phyloP scores from a whole-genome alignment of 2,888 invertebrate species.

The Leptinotarsa haldemani region DNA sequence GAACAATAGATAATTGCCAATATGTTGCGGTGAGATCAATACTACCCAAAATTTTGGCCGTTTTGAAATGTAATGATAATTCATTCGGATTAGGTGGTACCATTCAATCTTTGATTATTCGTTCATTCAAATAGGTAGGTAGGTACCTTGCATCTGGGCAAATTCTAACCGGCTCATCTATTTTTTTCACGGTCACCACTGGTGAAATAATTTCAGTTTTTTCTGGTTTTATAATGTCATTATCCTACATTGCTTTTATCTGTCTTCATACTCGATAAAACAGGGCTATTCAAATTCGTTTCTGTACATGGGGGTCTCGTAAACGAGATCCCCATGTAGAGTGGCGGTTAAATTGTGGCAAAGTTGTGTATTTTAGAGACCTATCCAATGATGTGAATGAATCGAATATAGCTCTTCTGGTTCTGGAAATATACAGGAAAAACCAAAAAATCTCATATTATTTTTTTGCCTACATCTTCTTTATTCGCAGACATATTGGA shows the following conservation, averaged over 20 bases:
- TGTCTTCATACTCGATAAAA: conserved; percentile 3
- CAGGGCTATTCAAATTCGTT: too few species aligned
- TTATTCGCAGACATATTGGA: too few species aligned
- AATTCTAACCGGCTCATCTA: neutral
- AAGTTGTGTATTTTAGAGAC: too few species aligned
- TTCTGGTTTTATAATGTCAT: conserved; percentile 8
- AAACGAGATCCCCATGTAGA: too few species aligned
- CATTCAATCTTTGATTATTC: neutral
- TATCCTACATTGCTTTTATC: conserved; percentile 1
- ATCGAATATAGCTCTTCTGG: too few species aligned
- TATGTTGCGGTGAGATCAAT: conserved; percentile 18
- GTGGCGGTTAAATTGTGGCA: too few species aligned
- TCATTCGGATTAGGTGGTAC: conserved; percentile 17
- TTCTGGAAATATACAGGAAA: too few species aligned
- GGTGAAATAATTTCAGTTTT: conserved; percentile 8
- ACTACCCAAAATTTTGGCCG: conserved; percentile 13
- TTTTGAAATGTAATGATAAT: conserved; percentile 21
- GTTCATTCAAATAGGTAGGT: neutral
- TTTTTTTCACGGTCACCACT: neutral
- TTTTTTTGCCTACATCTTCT: too few species aligned
- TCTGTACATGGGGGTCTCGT: too few species aligned
- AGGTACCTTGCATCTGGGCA: conserved; percentile 8
- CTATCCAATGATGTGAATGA: too few species aligned
- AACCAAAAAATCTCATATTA: too few species aligned
- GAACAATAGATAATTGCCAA: conserved; percentile 20